Base-by-base conservation (phyloP, 2,888 invertebrate species). In the Pandemis corylana region DNA sequence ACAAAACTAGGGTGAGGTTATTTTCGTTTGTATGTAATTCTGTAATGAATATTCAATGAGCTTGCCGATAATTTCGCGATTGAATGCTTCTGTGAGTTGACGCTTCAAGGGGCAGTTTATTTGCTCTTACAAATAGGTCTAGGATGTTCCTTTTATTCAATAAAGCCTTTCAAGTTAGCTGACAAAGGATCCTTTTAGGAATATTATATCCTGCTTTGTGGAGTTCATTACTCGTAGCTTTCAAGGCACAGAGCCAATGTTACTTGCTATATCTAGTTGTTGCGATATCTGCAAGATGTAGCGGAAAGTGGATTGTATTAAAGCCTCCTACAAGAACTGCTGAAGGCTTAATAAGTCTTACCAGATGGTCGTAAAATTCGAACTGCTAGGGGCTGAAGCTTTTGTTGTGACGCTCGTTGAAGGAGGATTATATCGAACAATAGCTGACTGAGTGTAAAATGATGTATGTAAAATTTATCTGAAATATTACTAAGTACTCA, bases 11-110 rank as follows among this genome's bases (percentile, higher is more conserved):
- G n/a, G 51, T 53, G 36, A 41, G 12, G 46, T 46, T 36, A 51
- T 36, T 66, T 66, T 51, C 28, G 5, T 13, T 49, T 36, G 28
- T 4, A 66, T 51, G 66, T 36, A 66, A 64, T 63, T 42, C 15
- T 41, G 20, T 36, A 66, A 42, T 68, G 56, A 68, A 68, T 68
- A 68, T 68, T 68, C 42, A 68, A 53, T 56, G 68, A 51, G 56
- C 41, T 56, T n/a, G 15, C 6, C 68, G 42, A 56, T 56, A 53
- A 68, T 56, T 68, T 68, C 20, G 51, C 68, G 68, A 42, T 28
- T 68, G 68, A 56, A 53, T 13, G 56, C 53, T 4, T 68, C 56
- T 42, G 5, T 42, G 15, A 53, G n/a, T 44, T 68, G 20, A 56
- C 15, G 5, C 44, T 12, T 46, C 64, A 46, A 28, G 28, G 28